A percentile compares a stretch with the other conserved stretches of the same genome.
phyloP scores from a whole-genome alignment of 2,797 vertebrate species.

The Pitangus sulphuratus region DNA sequence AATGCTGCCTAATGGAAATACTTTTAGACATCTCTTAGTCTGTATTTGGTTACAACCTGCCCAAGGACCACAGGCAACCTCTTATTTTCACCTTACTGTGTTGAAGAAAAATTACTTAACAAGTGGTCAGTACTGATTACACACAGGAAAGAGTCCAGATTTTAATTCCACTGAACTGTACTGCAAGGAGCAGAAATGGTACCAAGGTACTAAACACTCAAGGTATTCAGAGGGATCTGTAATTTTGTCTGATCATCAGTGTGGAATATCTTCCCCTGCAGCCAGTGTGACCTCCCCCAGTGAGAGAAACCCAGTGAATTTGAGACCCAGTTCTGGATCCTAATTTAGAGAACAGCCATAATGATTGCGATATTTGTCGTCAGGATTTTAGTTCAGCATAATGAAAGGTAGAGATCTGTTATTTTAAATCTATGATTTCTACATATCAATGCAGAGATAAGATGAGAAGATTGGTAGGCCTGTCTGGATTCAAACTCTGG shows the following conservation, averaged over 20 bases:
- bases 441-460: background rate
- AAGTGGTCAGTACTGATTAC: background rate
- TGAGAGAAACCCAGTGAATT: background rate
- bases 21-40: slow-evolving; percentile 61
- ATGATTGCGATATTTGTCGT: background rate
- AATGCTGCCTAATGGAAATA: slow-evolving; percentile 73
- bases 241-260: background rate
- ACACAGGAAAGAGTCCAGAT: background rate
- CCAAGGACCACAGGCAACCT: slow-evolving; percentile 5
- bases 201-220: background rate
- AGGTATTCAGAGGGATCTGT: background rate
- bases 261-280: background rate
- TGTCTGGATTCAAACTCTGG: background rate
- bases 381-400: background rate
- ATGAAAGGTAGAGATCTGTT: background rate
- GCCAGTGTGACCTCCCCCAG: background rate
- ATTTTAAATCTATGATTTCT: background rate
- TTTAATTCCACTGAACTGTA: background rate
- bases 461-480: background rate
- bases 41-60: slow-evolving; percentile 46
- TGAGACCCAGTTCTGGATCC: background rate
- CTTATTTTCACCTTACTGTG: background rate
- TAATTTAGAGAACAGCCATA: background rate
- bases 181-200: background rate
- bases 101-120: slow-evolving; percentile 2